These are phyloP conservation scores for Perca flavescens DNA, from an alignment of 2,113 vertebrate genomes.

Conservation along the genomic window DNA sequence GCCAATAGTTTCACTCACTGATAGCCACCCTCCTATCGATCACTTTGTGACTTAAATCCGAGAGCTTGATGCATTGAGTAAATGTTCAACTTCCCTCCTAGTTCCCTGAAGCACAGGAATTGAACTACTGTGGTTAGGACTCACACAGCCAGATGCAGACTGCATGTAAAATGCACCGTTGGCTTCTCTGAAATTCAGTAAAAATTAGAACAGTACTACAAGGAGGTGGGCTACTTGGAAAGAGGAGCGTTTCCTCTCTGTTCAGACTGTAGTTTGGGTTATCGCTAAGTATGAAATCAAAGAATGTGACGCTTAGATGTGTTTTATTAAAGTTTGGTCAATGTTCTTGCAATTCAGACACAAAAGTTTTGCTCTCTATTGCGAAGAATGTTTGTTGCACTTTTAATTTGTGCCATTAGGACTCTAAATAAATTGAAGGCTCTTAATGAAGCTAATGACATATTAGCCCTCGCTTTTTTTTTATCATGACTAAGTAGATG, in stretches of 20 bases:
- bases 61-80: not conserved
- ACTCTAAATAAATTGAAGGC: not conserved
- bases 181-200: not conserved
- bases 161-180: not conserved
- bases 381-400: not conserved
- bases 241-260: not conserved
- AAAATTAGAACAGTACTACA: not conserved
- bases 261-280: not conserved
- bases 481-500: not conserved
- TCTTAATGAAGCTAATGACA: not conserved
- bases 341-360: not conserved
- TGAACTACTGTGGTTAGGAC: constrained; percentile 15
- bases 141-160: constrained; percentile 17
- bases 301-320: not conserved
- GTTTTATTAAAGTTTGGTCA: not conserved
- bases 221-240: not conserved
- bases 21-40: not conserved
- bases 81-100: constrained; percentile 4
- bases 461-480: not conserved
- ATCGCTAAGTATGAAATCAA: not conserved
- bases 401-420: not conserved
- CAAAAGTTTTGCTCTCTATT: not conserved
- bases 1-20: not conserved
- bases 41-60: not conserved
- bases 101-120: not conserved